Percentiles rank a stretch among this genome's conserved stretches.
These are phyloP conservation scores for silkworm (Bombyx mori) DNA, from an alignment of 1,140 invertebrate species.

Conservation along the genomic window ASM3026992v2 NC_085130.1:13204501-13205000, in stretches of 20 bases:
- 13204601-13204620: constrained; percentile 18
- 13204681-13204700: not conserved
- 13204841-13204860: too few relatives aligned
- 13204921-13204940: constrained; percentile 3
- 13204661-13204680: too few relatives aligned
- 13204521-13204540: constrained; percentile 10
- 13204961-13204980: constrained; percentile 6
- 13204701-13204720: not conserved
- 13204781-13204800: constrained; percentile 1
- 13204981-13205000: constrained; percentile 14
- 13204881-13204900: too few relatives aligned
- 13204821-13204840: too few relatives aligned
- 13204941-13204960: constrained; percentile 1
- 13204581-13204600: constrained; percentile 19
- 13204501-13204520: constrained; percentile 17
- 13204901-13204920: constrained; percentile 6
- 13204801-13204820: not conserved
- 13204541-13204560: constrained; percentile 3
- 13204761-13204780: not conserved
- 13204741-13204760: not conserved
- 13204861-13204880: too few relatives aligned
- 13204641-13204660: not conserved
- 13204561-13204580: constrained; percentile 13
- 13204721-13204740: not conserved
- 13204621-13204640: constrained; percentile 3